Conservation (phyloP, 2,888 invertebrate species). For the Eilema caniola region DNA sequence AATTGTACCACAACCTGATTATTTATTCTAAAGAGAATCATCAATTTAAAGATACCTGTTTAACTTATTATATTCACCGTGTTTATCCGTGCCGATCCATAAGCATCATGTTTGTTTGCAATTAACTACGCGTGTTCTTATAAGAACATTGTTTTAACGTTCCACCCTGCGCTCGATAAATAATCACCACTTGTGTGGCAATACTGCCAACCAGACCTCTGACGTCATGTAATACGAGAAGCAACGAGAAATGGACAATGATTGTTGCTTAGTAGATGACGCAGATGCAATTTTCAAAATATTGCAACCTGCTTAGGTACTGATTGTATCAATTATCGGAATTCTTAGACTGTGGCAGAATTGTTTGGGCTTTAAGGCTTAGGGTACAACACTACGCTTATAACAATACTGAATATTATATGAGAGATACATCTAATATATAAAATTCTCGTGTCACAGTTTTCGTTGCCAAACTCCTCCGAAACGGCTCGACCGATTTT, state of each 20-base stretch:
- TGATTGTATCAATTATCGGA: slow-evolving; percentile 9
- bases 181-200: slow-evolving; percentile 77
- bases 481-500: too few relatives aligned
- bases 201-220: slow-evolving; percentile 42
- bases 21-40: too few relatives aligned
- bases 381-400: too few relatives aligned
- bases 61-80: too few relatives aligned
- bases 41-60: too few relatives aligned
- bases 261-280: slow-evolving; percentile 27
- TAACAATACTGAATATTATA: too few relatives aligned
- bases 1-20: too few relatives aligned
- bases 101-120: slow-evolving; percentile 77
- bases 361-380: not conserved
- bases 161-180: slow-evolving; percentile 67
- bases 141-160: slow-evolving; percentile 77
- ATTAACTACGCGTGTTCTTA: slow-evolving; percentile 80
- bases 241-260: slow-evolving; percentile 52
- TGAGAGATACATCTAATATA: too few relatives aligned
- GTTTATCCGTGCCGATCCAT: too few relatives aligned
- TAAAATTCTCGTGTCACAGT: too few relatives aligned
- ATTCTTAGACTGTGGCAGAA: not conserved
- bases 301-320: slow-evolving; percentile 7
- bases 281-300: slow-evolving; percentile 6
- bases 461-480: too few relatives aligned
- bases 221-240: slow-evolving; percentile 52